phyloP scores from a whole-genome alignment of 1,140 invertebrate genomes.

The Portunus trituberculatus region DNA sequence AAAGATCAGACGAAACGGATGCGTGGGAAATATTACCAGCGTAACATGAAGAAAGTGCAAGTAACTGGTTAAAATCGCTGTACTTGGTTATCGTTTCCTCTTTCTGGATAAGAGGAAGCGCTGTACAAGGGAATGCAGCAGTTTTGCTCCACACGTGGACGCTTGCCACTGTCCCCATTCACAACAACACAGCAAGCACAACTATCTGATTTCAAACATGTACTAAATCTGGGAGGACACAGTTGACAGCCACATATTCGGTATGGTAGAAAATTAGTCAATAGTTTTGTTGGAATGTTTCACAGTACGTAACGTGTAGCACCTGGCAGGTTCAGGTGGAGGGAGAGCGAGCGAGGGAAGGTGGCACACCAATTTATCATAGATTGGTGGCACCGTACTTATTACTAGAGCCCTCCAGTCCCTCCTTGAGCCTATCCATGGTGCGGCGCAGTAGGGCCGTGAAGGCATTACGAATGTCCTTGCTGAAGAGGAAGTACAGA shows the following conservation, averaged over 20 bases:
- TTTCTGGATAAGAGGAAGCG: too few relatives aligned
- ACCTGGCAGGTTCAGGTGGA: background rate
- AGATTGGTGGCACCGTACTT: conserved; percentile 66
- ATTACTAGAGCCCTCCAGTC: conserved; percentile 55
- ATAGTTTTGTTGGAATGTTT: background rate
- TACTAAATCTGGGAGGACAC: background rate
- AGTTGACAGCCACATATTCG: background rate
- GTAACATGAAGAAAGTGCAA: too few relatives aligned
- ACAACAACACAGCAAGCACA: background rate
- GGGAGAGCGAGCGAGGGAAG: background rate
- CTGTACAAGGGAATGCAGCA: background rate
- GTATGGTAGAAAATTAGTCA: background rate
- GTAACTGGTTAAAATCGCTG: too few relatives aligned
- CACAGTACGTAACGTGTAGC: background rate
- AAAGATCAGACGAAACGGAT: background rate
- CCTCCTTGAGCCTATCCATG: conserved; percentile 45
- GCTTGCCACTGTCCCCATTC: background rate
- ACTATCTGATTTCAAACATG: background rate
- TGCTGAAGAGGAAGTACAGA: conserved; percentile 79
- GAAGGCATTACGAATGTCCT: conserved; percentile 79
- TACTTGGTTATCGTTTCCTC: too few relatives aligned
- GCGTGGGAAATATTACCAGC: too few relatives aligned
- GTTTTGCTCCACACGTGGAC: background rate
- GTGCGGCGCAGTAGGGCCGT: conserved; percentile 70
- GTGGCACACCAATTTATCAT: conserved; percentile 46